Percentiles rank a stretch among this genome's conserved stretches.
Conservation (phyloP, 2,888 invertebrate genomes). For the Drosophila mimetica region DNA sequence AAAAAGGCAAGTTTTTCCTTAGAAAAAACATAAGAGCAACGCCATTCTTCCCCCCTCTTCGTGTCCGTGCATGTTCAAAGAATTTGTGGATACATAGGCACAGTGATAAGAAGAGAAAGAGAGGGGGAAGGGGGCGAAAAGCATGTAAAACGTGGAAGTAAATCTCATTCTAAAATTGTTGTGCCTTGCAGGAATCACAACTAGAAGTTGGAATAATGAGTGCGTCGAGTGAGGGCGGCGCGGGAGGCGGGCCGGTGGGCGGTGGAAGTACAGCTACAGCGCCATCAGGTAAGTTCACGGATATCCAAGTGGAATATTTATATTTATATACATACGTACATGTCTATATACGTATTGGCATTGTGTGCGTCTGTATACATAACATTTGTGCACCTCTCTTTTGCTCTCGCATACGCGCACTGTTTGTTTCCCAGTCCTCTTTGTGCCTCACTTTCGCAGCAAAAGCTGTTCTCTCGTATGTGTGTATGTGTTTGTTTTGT, state of each 20-base stretch:
- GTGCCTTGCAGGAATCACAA: constrained; percentile 21
- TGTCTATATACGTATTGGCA: constrained; percentile 30
- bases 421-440: constrained; percentile 59
- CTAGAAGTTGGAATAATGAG: constrained; percentile 75
- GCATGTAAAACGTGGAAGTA: constrained; percentile 23
- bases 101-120: constrained; percentile 49
- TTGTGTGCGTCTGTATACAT: constrained; percentile 61
- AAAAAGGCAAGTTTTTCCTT: constrained; percentile 17
- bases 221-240: constrained; percentile 72
- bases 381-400: constrained; percentile 55
- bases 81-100: constrained; percentile 24
- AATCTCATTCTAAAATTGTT: constrained; percentile 10
- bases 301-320: constrained; percentile 42
- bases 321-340: constrained; percentile 24
- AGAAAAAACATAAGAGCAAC: not conserved
- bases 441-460: constrained; percentile 56
- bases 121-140: constrained; percentile 1
- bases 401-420: constrained; percentile 58
- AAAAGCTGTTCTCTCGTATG: constrained; percentile 33
- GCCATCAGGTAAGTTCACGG: constrained; percentile 73
- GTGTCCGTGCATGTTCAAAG: constrained; percentile 5
- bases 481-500: constrained; percentile 62
- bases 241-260: constrained; percentile 65
- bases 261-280: constrained; percentile 72
- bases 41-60: not conserved